A percentile compares a stretch with the other conserved stretches of the same genome.
phyloP scores from a whole-genome alignment of 2,888 invertebrate species.

The Caenorhabditis sulstoni region DNA sequence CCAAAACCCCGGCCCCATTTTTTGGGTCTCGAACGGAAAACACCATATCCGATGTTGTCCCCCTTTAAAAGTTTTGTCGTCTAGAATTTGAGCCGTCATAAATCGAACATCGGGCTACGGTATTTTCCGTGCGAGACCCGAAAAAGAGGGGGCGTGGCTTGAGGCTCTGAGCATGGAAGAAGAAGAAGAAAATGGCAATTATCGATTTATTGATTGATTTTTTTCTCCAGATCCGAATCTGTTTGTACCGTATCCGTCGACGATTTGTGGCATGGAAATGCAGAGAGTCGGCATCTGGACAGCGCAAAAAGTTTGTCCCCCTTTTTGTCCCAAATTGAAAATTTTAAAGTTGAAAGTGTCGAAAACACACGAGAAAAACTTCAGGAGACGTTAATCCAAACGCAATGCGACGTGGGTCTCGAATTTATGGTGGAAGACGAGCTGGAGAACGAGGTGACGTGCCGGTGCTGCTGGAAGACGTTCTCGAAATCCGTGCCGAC shows the following conservation, averaged over 20 bases:
- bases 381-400: slow-evolving; percentile 46
- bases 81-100: too few species aligned
- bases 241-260: slow-evolving; percentile 40
- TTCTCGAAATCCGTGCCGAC: slow-evolving; percentile 29
- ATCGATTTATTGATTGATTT: too few species aligned
- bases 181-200: too few species aligned
- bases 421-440: slow-evolving; percentile 67
- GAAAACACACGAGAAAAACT: neutral
- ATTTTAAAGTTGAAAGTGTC: too few species aligned
- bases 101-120: too few species aligned
- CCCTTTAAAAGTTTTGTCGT: too few species aligned
- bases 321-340: neutral
- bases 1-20: too few species aligned
- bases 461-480: slow-evolving; percentile 60
- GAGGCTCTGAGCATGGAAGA: too few species aligned
- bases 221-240: slow-evolving; percentile 16
- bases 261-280: slow-evolving; percentile 9
- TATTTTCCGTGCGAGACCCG: too few species aligned
- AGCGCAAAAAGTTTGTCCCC: slow-evolving; percentile 5
- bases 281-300: slow-evolving; percentile 27
- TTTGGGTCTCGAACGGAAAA: too few species aligned
- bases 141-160: too few species aligned
- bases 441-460: slow-evolving; percentile 57
- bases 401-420: slow-evolving; percentile 67
- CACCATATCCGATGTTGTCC: too few species aligned